Base-by-base conservation (phyloP, 1,140 invertebrate species). In the Amyelois transitella region DNA sequence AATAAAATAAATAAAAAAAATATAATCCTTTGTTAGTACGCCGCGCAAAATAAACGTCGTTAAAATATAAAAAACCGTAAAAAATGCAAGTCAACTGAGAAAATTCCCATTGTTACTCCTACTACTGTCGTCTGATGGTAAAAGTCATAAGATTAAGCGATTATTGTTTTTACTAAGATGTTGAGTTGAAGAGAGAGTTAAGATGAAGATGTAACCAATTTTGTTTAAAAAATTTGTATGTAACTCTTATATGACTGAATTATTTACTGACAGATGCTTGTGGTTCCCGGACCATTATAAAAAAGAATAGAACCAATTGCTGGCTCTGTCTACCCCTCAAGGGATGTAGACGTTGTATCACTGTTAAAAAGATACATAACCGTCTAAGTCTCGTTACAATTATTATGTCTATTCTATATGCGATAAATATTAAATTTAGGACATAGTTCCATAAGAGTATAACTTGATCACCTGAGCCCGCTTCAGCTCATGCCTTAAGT, bases 401-500 rank as follows among this genome's bases (percentile, higher is more conserved):
- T n/a, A n/a, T n/a, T n/a, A n/a, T n/a, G n/a, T n/a, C n/a, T n/a
- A n/a, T n/a, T n/a, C n/a, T n/a, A n/a, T n/a, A n/a, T n/a, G n/a
- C n/a, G n/a, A n/a, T n/a, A n/a, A n/a, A n/a, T n/a, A n/a, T n/a
- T n/a, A n/a, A n/a, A n/a, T n/a, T n/a, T n/a, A n/a, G n/a, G n/a
- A n/a, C n/a, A n/a, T n/a, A n/a, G n/a, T n/a, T n/a, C n/a, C n/a
- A n/a, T n/a, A n/a, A n/a, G n/a, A n/a, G n/a, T n/a, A n/a, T n/a
- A n/a, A n/a, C n/a, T n/a, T n/a, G n/a, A n/a, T n/a, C 12, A 43
- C n/a, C 20, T 1, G 21, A 20, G 2, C 5, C 1, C 45, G 45
- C 45, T 21, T 10, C 45, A 6, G 14, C 45, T 21, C 12, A 12
- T 24, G 92, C 90, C 28, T 43, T 38, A 19, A 24, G 17, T 6